Evolutionary conservation across 2,113 vertebrate species (phyloP).

Genomic region (Terrapene triunguis): DNA sequence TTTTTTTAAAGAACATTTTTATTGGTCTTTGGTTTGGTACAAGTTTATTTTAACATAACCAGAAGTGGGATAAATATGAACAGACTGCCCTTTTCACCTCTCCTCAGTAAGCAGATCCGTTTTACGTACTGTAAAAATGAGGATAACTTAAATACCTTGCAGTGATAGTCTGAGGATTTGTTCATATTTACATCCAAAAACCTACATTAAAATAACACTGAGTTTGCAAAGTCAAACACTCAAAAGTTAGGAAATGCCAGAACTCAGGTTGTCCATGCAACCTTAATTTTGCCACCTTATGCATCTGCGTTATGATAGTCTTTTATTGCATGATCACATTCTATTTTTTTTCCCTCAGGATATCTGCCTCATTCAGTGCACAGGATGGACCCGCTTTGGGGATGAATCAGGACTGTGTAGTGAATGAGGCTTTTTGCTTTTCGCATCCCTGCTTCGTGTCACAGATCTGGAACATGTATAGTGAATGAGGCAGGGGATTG

Average conservation of each 20-base stretch:
- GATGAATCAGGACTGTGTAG: not conserved
- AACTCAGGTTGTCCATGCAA: not conserved
- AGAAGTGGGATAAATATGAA: not conserved
- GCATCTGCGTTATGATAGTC: not conserved
- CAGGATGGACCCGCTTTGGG: accelerated
- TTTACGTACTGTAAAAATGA: not conserved
- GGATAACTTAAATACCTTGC: not conserved
- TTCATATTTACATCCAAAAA: not conserved
- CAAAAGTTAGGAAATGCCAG: not conserved
- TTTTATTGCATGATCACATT: not conserved
- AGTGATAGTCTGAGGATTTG: not conserved
- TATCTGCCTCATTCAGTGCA: not conserved
- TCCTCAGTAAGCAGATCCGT: not conserved
- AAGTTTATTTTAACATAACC: not conserved
- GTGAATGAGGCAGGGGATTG: not conserved
- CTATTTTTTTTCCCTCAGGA: not conserved
- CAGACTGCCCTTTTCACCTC: not conserved
- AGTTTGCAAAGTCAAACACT: not conserved
- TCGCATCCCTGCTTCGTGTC: not conserved
- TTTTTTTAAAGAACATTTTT: not conserved
- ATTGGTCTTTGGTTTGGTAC: not conserved
- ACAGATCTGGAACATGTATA: accelerated
- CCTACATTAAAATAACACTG: not conserved
- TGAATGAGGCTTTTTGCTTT: too few species aligned
- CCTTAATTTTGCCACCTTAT: not conserved